Evolutionary conservation across 2,888 invertebrate genomes (phyloP).

Genomic region (Blera fallax): DNA sequence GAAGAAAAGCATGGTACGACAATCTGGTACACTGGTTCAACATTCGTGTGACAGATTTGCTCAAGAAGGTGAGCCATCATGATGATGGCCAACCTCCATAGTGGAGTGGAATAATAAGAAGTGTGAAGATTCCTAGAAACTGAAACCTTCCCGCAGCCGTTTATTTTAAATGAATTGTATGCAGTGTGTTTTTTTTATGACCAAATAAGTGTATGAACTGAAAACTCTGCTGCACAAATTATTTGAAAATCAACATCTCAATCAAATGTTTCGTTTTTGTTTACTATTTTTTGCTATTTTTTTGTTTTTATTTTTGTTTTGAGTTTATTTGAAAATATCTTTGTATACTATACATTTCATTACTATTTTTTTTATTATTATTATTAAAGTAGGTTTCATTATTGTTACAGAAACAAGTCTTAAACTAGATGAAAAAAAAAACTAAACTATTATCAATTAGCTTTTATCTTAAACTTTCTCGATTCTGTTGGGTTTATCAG

Average conservation of each 20-base stretch:
- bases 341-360: conserved; percentile 63
- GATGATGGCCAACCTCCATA: too few species aligned
- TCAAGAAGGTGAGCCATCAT: too few species aligned
- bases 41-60: too few species aligned
- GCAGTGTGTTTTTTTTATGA: too few species aligned
- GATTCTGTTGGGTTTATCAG: conserved; percentile 25
- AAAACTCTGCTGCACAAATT: too few species aligned
- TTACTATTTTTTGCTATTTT: conserved; percentile 57
- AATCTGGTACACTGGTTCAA: too few species aligned
- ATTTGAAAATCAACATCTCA: neutral
- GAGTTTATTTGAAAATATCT: conserved; percentile 70
- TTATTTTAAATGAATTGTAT: too few species aligned
- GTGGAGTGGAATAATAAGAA: too few species aligned
- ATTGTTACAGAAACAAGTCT: conserved; percentile 65
- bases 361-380: conserved; percentile 27
- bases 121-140: too few species aligned
- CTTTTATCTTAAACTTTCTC: conserved; percentile 51
- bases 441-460: conserved; percentile 61
- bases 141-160: too few species aligned
- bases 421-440: conserved; percentile 60
- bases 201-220: too few species aligned
- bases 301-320: conserved; percentile 60
- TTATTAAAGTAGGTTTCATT: conserved; percentile 57
- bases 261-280: conserved; percentile 5
- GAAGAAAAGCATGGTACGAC: too few species aligned